Conservation (phyloP, 64 coral and sea anemone species). For the Anthopleura sola region DNA sequence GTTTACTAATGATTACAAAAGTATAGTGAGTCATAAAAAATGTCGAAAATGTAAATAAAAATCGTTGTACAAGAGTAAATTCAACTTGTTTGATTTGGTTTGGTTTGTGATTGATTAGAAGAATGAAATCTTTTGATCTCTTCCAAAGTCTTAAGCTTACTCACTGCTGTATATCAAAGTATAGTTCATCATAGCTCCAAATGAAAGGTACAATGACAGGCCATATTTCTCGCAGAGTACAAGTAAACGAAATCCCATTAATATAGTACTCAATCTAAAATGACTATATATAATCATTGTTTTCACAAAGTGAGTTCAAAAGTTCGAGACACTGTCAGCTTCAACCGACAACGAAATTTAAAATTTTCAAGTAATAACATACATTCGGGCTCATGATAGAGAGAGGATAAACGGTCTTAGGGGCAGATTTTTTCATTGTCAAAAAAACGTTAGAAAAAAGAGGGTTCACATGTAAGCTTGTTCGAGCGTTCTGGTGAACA, state of each 20-base stretch:
- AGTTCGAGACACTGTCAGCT: neutral
- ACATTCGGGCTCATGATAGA: neutral
- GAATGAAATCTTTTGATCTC: neutral
- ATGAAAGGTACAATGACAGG: neutral
- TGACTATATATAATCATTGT: neutral
- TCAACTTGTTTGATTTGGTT: neutral
- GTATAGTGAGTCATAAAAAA: neutral
- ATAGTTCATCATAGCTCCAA: neutral
- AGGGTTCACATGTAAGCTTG: neutral
- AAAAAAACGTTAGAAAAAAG: neutral
- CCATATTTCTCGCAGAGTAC: neutral
- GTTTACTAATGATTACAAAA: neutral
- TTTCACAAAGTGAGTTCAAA: neutral
- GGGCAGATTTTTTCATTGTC: constrained; percentile 8
- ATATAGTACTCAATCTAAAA: constrained; percentile 13
- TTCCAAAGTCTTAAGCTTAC: neutral
- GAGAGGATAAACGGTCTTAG: constrained; percentile 6
- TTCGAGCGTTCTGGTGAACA: neutral
- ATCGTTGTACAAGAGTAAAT: constrained; percentile 1
- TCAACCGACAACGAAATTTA: neutral
- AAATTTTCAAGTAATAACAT: neutral
- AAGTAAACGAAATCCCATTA: constrained; percentile 18
- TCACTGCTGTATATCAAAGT: neutral
- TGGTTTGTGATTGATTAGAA: neutral
- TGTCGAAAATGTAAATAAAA: constrained; percentile 30